Evolutionary conservation across 2,113 vertebrate species (phyloP).

Genomic region (Macquaria ambigua): DNA sequence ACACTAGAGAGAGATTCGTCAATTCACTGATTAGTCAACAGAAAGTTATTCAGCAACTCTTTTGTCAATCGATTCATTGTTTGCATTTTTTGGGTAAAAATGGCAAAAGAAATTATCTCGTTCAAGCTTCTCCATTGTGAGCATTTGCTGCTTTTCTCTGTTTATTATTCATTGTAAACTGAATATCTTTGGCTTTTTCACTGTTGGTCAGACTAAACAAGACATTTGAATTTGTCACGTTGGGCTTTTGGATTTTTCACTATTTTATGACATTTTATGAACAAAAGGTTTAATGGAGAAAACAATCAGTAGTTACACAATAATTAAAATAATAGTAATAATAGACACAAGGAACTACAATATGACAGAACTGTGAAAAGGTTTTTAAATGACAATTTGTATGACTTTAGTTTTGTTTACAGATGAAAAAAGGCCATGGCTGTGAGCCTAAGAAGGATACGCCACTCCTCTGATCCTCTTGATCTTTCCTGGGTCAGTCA

Average conservation of each 20-base stretch:
- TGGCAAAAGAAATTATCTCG: not conserved
- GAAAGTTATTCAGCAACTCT: not conserved
- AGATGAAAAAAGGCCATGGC: not conserved
- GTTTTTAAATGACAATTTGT: not conserved
- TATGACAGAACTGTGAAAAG: not conserved
- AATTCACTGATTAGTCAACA: not conserved
- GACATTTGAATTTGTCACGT: not conserved
- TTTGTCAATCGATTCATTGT: not conserved
- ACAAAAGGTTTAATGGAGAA: not conserved
- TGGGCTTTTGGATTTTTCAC: not conserved
- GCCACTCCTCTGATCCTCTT: conserved; percentile 96
- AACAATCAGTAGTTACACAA: not conserved
- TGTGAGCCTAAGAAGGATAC: conserved; percentile 89
- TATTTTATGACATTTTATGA: not conserved
- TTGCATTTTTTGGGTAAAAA: not conserved
- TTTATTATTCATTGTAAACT: not conserved
- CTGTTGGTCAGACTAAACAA: not conserved
- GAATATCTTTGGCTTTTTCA: not conserved
- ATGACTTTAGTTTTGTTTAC: not conserved
- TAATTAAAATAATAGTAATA: no score
- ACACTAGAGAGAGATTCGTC: not conserved
- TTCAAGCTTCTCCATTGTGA: not conserved
- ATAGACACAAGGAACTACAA: not conserved
- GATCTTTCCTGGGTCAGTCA: conserved; percentile 95
- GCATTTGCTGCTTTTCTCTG: not conserved